Evolutionary conservation across 23 tunicate genomes (phyloP).

Genomic region (Ciona savignyi): DNA sequence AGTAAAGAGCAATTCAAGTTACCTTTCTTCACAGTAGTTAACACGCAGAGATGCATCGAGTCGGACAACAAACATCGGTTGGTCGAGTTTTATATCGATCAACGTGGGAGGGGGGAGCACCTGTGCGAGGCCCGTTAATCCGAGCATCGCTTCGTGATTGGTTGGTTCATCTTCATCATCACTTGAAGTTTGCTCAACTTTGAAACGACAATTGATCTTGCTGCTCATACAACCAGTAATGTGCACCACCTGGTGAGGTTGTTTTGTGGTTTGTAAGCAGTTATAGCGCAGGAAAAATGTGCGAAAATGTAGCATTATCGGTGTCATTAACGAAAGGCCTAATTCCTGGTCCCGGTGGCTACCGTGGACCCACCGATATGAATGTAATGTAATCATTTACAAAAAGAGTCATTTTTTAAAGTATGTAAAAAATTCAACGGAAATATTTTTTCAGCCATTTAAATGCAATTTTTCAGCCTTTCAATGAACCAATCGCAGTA

Average conservation of each 20-base stretch:
- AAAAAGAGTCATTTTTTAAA: too few relatives aligned
- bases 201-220: not conserved
- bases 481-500: too few relatives aligned
- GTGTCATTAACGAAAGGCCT: too few relatives aligned
- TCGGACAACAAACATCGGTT: conserved; percentile 37
- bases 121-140: conserved; percentile 33
- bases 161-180: conserved; percentile 16
- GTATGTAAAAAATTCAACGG: too few relatives aligned
- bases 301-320: not conserved
- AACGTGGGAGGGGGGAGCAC: conserved; percentile 38
- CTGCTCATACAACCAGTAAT: conserved; percentile 14
- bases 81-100: conserved; percentile 16
- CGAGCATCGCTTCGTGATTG: conserved; percentile 4
- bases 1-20: too few relatives aligned
- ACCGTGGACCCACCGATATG: too few relatives aligned
- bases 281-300: too few relatives aligned
- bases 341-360: too few relatives aligned
- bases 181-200: not conserved
- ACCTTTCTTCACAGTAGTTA: conserved; percentile 62
- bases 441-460: too few relatives aligned
- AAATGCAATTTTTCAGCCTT: too few relatives aligned
- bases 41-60: conserved; percentile 40
- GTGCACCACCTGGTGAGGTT: conserved; percentile 33
- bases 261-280: too few relatives aligned
- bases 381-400: too few relatives aligned